Base-by-base conservation (phyloP, 2,797 vertebrate genomes). In the Notoglanidium macrostoma region DNA sequence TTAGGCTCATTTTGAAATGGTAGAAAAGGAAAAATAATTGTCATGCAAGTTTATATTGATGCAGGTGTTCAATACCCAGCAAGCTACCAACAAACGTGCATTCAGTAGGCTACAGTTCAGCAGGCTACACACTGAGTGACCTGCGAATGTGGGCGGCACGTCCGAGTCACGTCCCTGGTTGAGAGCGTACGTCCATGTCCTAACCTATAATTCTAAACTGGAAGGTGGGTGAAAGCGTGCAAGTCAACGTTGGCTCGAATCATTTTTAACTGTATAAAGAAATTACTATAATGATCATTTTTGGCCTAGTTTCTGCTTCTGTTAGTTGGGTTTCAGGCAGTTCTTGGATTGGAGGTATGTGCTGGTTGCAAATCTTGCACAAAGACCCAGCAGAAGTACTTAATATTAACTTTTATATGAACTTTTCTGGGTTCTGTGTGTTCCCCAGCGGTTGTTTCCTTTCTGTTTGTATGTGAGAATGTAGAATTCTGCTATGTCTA, bases 391-490 rank as follows among this genome's bases (percentile, higher is more conserved):
- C 7, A 84, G 21, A 72, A 44, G 2, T 2, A 14, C 29, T 26
- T 40, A 76, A 15, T 61, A 15, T 29, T 11, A 29, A 67, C 73
- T 26, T 49, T n/a, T 40, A 15, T 61, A 15, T 29, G 6, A 21
- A 67, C 73, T 40, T 51, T n/a, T 40, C 49, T 61, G 51, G 6
- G 2, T 85, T 2, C 61, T 35, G 0, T 26, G 14, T 15, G 9
- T 46, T 55, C 5, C 15, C 7, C 4, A 21, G 51, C 61, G 11
- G 5, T 65, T 0, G 1, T 65, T 72, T 59, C 46, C 9, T 65
- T 87, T 46, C 49, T 29, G 3, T 88, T 70, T 82, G 32, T 67
- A 21, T 68, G 32, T 57, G 35, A 63, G 78, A 67, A 82, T 32
- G 32, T 57, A 57, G n/a, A 78, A 32, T 8, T 79, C 40, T 80